Evolutionary conservation across 2,113 vertebrate genomes (phyloP), one percentile per base, ranked within the genome.

Genomic region (Gymnorhina tibicen): DNA sequence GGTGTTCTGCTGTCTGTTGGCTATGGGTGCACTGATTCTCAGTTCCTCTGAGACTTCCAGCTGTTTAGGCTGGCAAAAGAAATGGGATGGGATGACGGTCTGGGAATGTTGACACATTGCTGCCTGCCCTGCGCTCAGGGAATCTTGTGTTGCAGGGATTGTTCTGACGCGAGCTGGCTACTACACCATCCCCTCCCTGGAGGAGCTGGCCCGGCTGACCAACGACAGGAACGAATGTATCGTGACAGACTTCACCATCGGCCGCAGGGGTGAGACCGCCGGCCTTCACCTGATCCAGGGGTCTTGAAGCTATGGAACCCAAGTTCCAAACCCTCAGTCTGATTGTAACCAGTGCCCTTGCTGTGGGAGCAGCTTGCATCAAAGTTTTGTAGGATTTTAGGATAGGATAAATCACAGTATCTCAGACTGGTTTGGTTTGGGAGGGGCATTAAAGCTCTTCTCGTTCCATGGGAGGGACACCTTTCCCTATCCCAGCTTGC

Each of bases 101-200:
- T 24, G 76, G 28, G 44, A 22, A 2, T 15, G 16, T 3, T 50
- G 52, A 0, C 7, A 2, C 1, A 1, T 17, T n/a, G 41, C 24
- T 44, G 46, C 22, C 47, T 46, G 23, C 50, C 19, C 14, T 1
- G 41, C 42, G 26, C 80, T 93, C 18, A 55, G 7, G n/a, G 23
- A 4, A 0, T 23, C 37, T 20, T 80, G 44, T 63, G 11, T 78
- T 82, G 37, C 72, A 99, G 99, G 99, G 24, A 98, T 99, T 27
- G 94, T 99, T 52, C 98, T 99, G 26, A 98, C 95, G 1, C 98
- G 98, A 27, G 98, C 98, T 24, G 99, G 99, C 12, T 99, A 99
- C 26, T 99, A 99, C 96, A 99, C 99, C 92, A 99, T 99, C 96
- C 99, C 99, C 0, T 98, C 98, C 24, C 97, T 99, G 99, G 99